phyloP scores from a whole-genome alignment of 2,113 vertebrate species.

The Apteryx mantelli region DNA sequence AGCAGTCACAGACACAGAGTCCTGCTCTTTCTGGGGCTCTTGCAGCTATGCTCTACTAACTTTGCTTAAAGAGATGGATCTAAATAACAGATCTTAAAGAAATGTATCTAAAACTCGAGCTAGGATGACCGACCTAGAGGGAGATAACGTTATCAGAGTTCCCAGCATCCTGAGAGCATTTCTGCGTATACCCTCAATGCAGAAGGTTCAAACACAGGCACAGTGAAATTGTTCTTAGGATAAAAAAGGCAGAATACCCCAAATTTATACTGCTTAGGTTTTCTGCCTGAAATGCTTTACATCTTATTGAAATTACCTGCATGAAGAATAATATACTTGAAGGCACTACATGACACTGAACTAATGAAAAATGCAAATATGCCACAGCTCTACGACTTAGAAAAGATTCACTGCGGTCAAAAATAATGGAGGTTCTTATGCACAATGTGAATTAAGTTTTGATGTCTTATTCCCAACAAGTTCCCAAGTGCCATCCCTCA shows the following conservation, averaged over 20 bases:
- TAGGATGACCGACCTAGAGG: not conserved
- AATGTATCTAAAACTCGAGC: not conserved
- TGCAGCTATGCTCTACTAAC: not conserved
- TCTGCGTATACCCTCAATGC: not conserved
- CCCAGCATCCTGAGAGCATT: not conserved
- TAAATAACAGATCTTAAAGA: not conserved
- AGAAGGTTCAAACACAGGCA: not conserved
- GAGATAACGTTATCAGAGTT: not conserved
- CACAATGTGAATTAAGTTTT: not conserved
- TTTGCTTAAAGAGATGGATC: not conserved
- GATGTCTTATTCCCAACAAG: not conserved
- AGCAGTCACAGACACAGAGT: not conserved
- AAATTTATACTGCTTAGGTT: not conserved
- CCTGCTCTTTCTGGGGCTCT: not conserved
- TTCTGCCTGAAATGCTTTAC: not conserved
- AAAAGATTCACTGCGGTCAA: not conserved
- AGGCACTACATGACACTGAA: not conserved
- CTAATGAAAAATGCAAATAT: not conserved
- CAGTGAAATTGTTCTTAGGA: not conserved
- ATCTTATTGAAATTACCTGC: not conserved
- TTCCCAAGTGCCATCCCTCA: not conserved
- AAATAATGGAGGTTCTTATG: not conserved
- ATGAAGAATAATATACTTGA: not conserved
- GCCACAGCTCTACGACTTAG: not conserved
- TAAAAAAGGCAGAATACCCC: not conserved